Base-by-base conservation (phyloP, 2,113 vertebrate genomes). In the Grallaria varia region DNA sequence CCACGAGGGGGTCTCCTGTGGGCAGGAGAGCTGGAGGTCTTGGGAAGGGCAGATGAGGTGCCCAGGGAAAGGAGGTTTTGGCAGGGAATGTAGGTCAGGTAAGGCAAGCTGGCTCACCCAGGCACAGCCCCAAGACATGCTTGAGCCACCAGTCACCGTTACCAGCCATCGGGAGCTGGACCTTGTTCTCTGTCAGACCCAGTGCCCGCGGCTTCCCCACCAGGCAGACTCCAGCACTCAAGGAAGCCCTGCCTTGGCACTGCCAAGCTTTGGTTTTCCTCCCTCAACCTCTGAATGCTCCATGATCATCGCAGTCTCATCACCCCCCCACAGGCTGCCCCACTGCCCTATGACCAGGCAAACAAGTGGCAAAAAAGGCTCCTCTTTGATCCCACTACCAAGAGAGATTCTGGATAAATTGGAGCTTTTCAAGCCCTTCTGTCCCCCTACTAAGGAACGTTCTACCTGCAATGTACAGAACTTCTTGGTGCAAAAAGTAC, bases 181-280 rank as follows among this genome's bases (percentile, higher is more conserved):
- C 92, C 59, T 84, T 42, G 72, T 1, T 21, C 69, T 47, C n/a
- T 25, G 37, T 4, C 44, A 79, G 49, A 15, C 3, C 8, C 37
- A 39, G 27, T 3, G 24, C 52, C 58, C 68, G 13, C 59, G 74
- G 63, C 45, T 11, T 53, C 50, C 40, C 37, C 28, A 37, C 19
- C 73, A 28, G 25, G 31, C 31, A 71, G 66, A 47, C 13, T 13
- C 44, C 44, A 35, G 45, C 0, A 0, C 79, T 45, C 12, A 2
- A 23, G 86, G 67, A 12, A 39, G 27, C 49, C 14, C 20, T 82
- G 2, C 45, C 21, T 35, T 14, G 27, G n/a, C 49, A 50, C 45
- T 58, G 39, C 31, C 68, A 58, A 45, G 27, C 23, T 84, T 33
- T 12, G 21, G 2, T 2, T 59, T 63, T 69, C 28, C 63, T 87